Evolutionary conservation across 2,797 vertebrate species (phyloP).

Genomic region (Neosilurus hyrtlii): DNA sequence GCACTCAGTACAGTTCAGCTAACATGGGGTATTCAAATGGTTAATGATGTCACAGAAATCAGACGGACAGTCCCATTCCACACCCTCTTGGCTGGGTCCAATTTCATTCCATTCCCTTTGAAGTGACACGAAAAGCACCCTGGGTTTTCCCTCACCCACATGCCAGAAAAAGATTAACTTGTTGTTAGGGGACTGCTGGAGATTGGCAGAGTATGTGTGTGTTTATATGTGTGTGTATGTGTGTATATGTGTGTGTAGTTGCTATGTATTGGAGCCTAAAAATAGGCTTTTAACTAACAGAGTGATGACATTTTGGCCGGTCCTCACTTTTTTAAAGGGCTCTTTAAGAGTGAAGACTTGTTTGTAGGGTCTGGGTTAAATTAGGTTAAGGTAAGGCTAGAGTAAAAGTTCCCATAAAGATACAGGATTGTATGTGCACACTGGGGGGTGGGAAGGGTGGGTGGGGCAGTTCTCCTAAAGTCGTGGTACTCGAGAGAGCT

Average conservation of each 20-base stretch:
- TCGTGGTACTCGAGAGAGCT: constrained; percentile 21
- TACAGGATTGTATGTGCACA: too few relatives aligned
- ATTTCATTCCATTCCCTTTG: constrained; percentile 67
- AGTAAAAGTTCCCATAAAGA: too few relatives aligned
- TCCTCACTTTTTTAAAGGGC: too few relatives aligned
- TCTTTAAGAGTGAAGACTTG: too few relatives aligned
- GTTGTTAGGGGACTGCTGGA: constrained; percentile 60
- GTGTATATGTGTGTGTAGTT: constrained; percentile 48
- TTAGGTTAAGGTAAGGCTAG: too few relatives aligned
- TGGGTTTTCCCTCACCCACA: constrained; percentile 64
- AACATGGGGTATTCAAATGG: background rate
- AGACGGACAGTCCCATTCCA: constrained; percentile 37
- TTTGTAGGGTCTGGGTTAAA: too few relatives aligned
- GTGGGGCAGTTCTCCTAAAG: constrained; percentile 3
- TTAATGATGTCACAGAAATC: constrained; percentile 29
- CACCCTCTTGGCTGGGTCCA: constrained; percentile 60
- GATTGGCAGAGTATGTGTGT: constrained; percentile 43
- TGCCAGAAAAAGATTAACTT: constrained; percentile 66
- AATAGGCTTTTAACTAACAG: too few relatives aligned
- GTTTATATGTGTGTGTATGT: constrained; percentile 40
- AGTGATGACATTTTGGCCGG: too few relatives aligned
- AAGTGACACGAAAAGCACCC: constrained; percentile 62
- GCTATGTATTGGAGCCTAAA: too few relatives aligned
- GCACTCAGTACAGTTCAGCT: background rate
- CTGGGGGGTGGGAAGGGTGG: too few relatives aligned